Percentiles rank a stretch among this genome's conserved stretches.
These are phyloP conservation scores for Poecilus cupreus DNA, from an alignment of 2,888 invertebrate genomes.

Conservation along the genomic window DNA sequence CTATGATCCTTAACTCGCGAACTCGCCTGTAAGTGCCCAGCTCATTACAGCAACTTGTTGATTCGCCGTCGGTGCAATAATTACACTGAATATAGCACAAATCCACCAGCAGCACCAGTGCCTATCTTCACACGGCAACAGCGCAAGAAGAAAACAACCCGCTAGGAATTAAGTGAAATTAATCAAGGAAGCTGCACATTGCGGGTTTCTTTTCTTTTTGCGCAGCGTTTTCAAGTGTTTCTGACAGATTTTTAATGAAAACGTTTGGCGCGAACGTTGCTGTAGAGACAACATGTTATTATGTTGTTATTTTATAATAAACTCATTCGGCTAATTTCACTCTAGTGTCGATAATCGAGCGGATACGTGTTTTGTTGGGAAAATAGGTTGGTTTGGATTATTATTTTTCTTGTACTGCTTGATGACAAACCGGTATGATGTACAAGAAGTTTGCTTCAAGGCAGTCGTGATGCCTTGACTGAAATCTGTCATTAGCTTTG, in stretches of 20 bases:
- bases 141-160: not conserved
- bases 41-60: constrained; percentile 44
- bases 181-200: not conserved
- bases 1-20: not conserved
- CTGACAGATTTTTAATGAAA: constrained; percentile 47
- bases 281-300: constrained; percentile 43
- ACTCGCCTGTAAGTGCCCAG: not conserved
- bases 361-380: not conserved
- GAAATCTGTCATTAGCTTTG: constrained; percentile 23
- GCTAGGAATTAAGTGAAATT: constrained; percentile 6
- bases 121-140: constrained; percentile 20
- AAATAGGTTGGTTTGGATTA: not conserved
- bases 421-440: constrained; percentile 47
- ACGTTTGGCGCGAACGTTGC: constrained; percentile 30
- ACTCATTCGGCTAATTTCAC: constrained; percentile 45
- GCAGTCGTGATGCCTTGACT: not conserved
- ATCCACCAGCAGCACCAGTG: not conserved
- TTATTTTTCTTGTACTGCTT: not conserved
- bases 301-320: constrained; percentile 54
- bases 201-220: constrained; percentile 3
- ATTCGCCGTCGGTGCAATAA: constrained; percentile 41
- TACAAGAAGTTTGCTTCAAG: not conserved
- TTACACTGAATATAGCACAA: constrained; percentile 13
- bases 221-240: constrained; percentile 10
- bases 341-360: constrained; percentile 22